Percentiles rank a stretch among this genome's conserved stretches.
phyloP scores from a whole-genome alignment of 1,140 invertebrate genomes.

The Atta cephalotes region DNA sequence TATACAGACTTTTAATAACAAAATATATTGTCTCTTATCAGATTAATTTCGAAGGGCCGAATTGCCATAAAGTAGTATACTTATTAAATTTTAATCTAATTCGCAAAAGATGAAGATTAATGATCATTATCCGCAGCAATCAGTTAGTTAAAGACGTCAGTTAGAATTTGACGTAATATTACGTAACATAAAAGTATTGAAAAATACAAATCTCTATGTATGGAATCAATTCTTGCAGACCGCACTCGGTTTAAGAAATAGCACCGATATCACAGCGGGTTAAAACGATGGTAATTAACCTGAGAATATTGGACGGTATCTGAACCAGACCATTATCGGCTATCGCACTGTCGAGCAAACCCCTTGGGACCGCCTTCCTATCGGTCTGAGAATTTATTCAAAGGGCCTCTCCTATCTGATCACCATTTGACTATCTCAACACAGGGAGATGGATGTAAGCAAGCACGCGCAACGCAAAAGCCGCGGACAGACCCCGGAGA shows the following conservation, averaged over 20 bases:
- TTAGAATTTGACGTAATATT: neutral
- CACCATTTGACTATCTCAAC: constrained; percentile 77
- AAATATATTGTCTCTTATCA: constrained; percentile 12
- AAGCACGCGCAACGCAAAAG: constrained; percentile 68
- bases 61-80: neutral
- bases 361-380: constrained; percentile 77
- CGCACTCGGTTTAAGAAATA: constrained; percentile 63
- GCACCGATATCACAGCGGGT: constrained; percentile 66
- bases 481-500: constrained; percentile 64
- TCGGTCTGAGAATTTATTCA: constrained; percentile 78
- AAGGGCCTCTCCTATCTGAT: constrained; percentile 77
- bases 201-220: constrained; percentile 32
- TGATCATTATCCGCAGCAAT: neutral
- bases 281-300: constrained; percentile 82
- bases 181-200: neutral
- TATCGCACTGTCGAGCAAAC: constrained; percentile 79
- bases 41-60: neutral
- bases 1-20: constrained; percentile 7
- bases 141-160: neutral
- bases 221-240: constrained; percentile 71
- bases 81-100: neutral
- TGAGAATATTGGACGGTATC: constrained; percentile 76
- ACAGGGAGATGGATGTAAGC: constrained; percentile 75
- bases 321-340: constrained; percentile 81
- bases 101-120: neutral